Evolutionary conservation across 2,113 vertebrate genomes (phyloP).

Genomic region (Crotalus horridus): DNA sequence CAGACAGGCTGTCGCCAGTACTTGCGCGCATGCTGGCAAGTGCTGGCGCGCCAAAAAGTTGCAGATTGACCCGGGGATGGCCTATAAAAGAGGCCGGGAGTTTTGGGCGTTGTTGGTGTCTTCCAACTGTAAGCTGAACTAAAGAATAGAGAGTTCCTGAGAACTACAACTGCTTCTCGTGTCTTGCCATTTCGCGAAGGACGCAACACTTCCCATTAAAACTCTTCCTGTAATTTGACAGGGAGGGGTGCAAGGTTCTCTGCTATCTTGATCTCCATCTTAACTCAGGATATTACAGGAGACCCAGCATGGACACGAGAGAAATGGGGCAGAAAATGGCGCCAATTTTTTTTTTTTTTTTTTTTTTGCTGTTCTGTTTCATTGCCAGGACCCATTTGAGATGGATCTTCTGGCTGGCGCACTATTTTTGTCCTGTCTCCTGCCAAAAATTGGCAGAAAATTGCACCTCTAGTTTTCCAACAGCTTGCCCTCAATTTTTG

Average conservation of each 20-base stretch:
- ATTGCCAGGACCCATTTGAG: background rate
- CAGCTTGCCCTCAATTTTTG: background rate
- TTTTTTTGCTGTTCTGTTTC: background rate
- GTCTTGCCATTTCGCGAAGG: too few species aligned
- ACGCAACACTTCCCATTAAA: conserved; percentile 65
- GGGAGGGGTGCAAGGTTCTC: conserved; percentile 48
- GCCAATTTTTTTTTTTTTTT: background rate
- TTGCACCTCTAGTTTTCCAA: background rate
- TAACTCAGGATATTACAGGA: conserved; percentile 42
- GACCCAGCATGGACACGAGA: conserved; percentile 41
- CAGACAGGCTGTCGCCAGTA: too few species aligned
- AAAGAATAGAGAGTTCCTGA: too few species aligned
- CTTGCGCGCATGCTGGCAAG: too few species aligned
- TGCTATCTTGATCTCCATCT: conserved; percentile 62
- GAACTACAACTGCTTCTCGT: too few species aligned
- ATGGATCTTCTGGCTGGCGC: background rate
- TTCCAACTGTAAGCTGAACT: too few species aligned
- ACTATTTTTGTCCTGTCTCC: background rate
- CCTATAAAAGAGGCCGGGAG: too few species aligned
- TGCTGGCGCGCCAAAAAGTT: too few species aligned
- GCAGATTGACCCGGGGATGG: too few species aligned
- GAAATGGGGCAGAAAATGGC: conserved; percentile 13
- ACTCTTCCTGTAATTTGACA: conserved; percentile 63
- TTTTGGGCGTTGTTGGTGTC: too few species aligned
- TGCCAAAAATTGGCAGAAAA: background rate